Evolutionary conservation across 2,888 invertebrate species (phyloP).

Genomic region (Limnephilus rhombicus): DNA sequence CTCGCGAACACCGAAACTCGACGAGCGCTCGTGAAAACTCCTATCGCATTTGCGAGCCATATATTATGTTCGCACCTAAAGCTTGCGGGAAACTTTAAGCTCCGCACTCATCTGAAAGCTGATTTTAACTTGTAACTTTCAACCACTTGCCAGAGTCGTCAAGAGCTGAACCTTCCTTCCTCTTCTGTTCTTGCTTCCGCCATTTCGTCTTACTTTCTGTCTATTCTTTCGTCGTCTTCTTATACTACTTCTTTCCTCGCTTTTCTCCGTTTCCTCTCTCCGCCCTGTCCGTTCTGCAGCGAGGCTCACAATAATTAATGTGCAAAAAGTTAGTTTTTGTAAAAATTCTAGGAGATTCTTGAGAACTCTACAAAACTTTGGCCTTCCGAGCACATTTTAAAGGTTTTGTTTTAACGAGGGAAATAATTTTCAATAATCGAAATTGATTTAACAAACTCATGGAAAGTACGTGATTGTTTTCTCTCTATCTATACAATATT

Average conservation of each 20-base stretch:
- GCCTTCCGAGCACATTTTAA: slow-evolving; percentile 19
- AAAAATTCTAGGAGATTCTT: slow-evolving; percentile 29
- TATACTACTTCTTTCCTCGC: background rate
- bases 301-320: slow-evolving; percentile 33
- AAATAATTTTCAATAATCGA: background rate
- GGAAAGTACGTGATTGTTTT: too few relatives aligned
- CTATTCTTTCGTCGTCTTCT: slow-evolving; percentile 11
- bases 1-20: background rate
- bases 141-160: slow-evolving; percentile 45
- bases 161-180: slow-evolving; percentile 24
- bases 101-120: slow-evolving; percentile 33
- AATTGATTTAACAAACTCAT: background rate
- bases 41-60: slow-evolving; percentile 2
- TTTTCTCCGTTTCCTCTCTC: slow-evolving; percentile 7
- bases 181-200: slow-evolving; percentile 9
- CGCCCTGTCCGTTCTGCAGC: slow-evolving; percentile 19
- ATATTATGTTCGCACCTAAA: slow-evolving; percentile 35
- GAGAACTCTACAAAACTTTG: slow-evolving; percentile 36
- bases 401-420: background rate
- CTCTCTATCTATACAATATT: background rate
- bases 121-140: slow-evolving; percentile 33
- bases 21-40: background rate
- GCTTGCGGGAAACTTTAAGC: slow-evolving; percentile 20
- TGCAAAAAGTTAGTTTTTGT: slow-evolving; percentile 36
- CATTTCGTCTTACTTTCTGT: slow-evolving; percentile 6